phyloP scores from a whole-genome alignment of 2,797 vertebrate species.

The Dicrostonyx torquatus region DNA sequence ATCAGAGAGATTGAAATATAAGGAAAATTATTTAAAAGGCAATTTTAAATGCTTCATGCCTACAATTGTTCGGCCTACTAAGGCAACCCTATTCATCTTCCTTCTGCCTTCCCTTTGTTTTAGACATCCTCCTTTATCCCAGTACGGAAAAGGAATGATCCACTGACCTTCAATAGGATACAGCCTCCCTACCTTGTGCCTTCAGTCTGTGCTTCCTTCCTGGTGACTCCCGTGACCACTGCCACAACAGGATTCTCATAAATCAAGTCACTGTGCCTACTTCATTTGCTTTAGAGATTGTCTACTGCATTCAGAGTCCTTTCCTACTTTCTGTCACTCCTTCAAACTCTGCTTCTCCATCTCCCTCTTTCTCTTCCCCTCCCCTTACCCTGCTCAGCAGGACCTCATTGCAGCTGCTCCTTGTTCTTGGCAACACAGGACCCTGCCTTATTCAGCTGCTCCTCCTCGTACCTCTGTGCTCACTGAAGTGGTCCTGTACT shows the following conservation, averaged over 20 bases:
- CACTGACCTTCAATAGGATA: background rate
- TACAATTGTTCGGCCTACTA: background rate
- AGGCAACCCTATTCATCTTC: background rate
- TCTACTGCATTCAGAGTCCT: background rate
- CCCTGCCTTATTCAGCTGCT: background rate
- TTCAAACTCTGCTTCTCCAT: background rate
- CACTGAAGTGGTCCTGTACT: conserved; percentile 16
- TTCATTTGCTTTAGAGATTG: background rate
- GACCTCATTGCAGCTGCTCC: background rate
- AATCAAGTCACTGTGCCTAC: background rate
- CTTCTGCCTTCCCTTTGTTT: background rate
- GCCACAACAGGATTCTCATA: background rate
- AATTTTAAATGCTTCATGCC: background rate
- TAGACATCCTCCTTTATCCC: background rate
- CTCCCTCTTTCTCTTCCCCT: background rate
- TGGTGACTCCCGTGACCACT: rapidly evolving
- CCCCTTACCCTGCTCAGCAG: background rate
- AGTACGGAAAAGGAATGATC: background rate
- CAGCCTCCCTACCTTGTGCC: background rate
- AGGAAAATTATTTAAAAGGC: background rate
- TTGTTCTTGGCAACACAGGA: background rate
- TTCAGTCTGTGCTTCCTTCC: background rate
- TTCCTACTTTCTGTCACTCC: background rate
- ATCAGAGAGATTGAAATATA: conserved; percentile 6
- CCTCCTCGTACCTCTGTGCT: background rate